Evolutionary conservation across 2,888 invertebrate species (phyloP).

Genomic region (Drosophila helvetica): DNA sequence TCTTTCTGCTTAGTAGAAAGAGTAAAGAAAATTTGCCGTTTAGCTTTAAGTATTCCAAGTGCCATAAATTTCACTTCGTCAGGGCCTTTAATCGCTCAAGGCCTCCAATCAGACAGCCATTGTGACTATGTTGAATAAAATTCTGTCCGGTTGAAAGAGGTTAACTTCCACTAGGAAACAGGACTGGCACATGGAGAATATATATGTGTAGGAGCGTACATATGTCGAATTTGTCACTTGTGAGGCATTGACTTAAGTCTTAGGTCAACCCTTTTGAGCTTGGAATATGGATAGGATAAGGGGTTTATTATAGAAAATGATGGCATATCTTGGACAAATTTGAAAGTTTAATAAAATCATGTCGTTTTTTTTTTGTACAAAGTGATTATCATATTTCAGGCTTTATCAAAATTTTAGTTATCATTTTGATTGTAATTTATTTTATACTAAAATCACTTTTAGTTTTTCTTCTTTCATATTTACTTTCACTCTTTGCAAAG

Average conservation of each 20-base stretch:
- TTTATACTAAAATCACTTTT: background rate
- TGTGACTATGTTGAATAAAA: slow-evolving; percentile 28
- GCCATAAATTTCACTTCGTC: slow-evolving; percentile 52
- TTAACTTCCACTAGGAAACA: slow-evolving; percentile 5
- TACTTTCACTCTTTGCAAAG: background rate
- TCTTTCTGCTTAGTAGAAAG: slow-evolving; percentile 15
- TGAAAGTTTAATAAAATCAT: background rate
- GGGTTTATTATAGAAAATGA: too few species aligned
- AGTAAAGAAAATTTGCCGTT: slow-evolving; percentile 41
- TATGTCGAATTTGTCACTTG: background rate
- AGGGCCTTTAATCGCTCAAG: slow-evolving; percentile 46
- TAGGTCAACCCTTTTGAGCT: background rate
- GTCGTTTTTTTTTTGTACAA: background rate
- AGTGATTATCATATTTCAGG: background rate
- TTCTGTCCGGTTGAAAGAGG: background rate
- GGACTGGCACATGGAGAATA: background rate
- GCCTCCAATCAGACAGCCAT: slow-evolving; percentile 36
- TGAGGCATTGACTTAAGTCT: too few species aligned
- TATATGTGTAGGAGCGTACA: background rate
- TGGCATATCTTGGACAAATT: too few species aligned
- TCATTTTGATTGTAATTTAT: too few species aligned
- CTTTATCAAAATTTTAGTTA: too few species aligned
- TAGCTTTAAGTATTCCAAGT: slow-evolving; percentile 46
- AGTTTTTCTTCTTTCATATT: background rate
- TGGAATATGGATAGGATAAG: background rate